Conservation (phyloP, 2,888 invertebrate species). For the Drosophila neonasuta region DNA sequence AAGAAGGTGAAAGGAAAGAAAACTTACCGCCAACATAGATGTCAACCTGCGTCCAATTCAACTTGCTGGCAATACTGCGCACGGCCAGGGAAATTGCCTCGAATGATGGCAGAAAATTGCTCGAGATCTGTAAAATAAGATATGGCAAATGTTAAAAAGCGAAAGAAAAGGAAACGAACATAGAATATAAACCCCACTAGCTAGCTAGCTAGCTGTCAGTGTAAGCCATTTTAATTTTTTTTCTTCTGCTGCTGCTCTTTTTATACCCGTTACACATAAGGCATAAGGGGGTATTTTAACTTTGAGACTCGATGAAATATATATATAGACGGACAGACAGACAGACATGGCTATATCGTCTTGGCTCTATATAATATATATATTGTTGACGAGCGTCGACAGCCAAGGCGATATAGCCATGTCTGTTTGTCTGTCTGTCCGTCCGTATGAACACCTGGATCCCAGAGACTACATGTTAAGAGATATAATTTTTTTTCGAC, state of each 20-base stretch:
- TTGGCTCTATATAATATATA: too few species aligned
- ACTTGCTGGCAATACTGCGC: constrained; percentile 81
- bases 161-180: constrained; percentile 8
- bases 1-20: constrained; percentile 41
- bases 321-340: too few species aligned
- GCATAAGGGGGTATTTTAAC: too few species aligned
- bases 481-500: too few species aligned
- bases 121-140: constrained; percentile 80
- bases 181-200: constrained; percentile 12
- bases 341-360: too few species aligned
- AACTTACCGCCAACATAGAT: constrained; percentile 82
- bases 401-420: too few species aligned
- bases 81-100: constrained; percentile 82
- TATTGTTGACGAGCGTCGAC: too few species aligned
- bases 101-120: constrained; percentile 82
- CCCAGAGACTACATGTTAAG: too few species aligned
- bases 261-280: too few species aligned
- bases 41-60: constrained; percentile 82
- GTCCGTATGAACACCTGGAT: too few species aligned
- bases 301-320: too few species aligned
- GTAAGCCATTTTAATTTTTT: constrained; percentile 35
- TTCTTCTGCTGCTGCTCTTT: not conserved
- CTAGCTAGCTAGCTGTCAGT: constrained; percentile 13
- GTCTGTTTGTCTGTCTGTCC: too few species aligned
- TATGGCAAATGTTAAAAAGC: constrained; percentile 39